Evolutionary conservation across 2,888 invertebrate species (phyloP), one percentile per base, ranked within the genome.

Genomic region (Limenitis camilla): DNA sequence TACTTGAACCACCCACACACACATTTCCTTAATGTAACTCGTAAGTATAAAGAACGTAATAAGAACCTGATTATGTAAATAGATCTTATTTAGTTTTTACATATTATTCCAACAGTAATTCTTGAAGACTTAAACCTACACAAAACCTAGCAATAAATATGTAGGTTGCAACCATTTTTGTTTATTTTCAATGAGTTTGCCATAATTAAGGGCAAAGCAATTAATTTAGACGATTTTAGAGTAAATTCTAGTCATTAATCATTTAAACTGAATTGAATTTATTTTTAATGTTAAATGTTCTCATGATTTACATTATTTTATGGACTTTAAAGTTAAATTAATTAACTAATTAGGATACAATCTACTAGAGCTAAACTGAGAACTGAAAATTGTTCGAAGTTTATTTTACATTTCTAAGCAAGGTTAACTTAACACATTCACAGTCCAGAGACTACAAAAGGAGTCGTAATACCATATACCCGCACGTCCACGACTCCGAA

Each of bases 151-250:
- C 19, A 11, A 6, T 11, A 41, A 50, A 44, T 52, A 55, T 55
- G 49, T 50, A 49, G 55, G 55, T 56, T 47, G 45, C 33, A 36
- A n/a, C 56, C 46, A 53, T 52, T 45, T 45, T 27, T 27, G 54
- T 40, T 33, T 55, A 55, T 49, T 55, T 47, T 47, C 45, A 40
- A 55, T 36, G 49, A 46, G 39, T 42, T 42, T 29, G 35, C 36
- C 40, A 30, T 49, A 55, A 53, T 58, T 58, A 55, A 35, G 47
- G 53, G 43, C 44, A 43, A 44, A 40, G 40, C 38, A 53, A 45
- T 43, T 61, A 55, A 55, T 56, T 53, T 40, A 53, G 45, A 36
- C 46, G 48, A 62, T 61, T 63, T 60, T 58, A 55, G 59, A 59
- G 56, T 53, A 58, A 59, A 49, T 53, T 49, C 47, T 42, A 10